A percentile compares a stretch with the other conserved stretches of the same genome.
These are phyloP conservation scores for Ceratoteleas bidentatus DNA, from an alignment of 1,140 invertebrate genomes.

Conservation along the genomic window DNA sequence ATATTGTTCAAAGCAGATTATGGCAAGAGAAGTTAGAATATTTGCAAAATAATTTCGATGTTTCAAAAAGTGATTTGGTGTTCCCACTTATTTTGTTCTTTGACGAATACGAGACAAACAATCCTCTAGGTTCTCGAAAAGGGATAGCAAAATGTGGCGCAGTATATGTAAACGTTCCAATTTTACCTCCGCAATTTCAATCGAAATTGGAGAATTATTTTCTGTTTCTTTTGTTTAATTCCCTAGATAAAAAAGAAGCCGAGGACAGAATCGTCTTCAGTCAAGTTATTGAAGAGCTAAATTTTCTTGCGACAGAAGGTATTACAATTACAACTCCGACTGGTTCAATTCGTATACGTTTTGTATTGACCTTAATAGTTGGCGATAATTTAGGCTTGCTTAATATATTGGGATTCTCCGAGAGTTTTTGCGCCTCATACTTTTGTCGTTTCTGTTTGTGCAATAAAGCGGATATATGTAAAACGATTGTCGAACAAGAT, in stretches of 20 bases:
- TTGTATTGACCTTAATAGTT: slow-evolving; percentile 20
- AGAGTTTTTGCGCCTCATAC: slow-evolving; percentile 67
- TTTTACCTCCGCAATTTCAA: too few relatives aligned
- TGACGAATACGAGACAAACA: too few relatives aligned
- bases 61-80: too few relatives aligned
- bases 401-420: slow-evolving; percentile 13
- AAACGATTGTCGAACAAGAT: background rate
- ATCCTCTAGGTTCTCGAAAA: too few relatives aligned
- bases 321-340: background rate
- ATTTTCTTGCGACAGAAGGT: slow-evolving; percentile 24
- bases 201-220: too few relatives aligned
- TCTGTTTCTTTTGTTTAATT: too few relatives aligned
- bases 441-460: slow-evolving; percentile 68
- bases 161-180: too few relatives aligned
- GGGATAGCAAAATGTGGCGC: too few relatives aligned
- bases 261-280: slow-evolving; percentile 17
- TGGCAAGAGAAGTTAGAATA: too few relatives aligned
- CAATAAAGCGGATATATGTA: slow-evolving; percentile 13
- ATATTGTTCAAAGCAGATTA: too few relatives aligned
- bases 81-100: too few relatives aligned
- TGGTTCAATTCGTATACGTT: slow-evolving; percentile 4
- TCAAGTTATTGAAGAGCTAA: slow-evolving; percentile 32
- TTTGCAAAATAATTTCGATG: too few relatives aligned
- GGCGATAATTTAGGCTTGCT: slow-evolving; percentile 36
- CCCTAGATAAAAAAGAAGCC: slow-evolving; percentile 18